phyloP scores from a whole-genome alignment of 2,797 vertebrate species.

The Halcyon chelicuti region DNA sequence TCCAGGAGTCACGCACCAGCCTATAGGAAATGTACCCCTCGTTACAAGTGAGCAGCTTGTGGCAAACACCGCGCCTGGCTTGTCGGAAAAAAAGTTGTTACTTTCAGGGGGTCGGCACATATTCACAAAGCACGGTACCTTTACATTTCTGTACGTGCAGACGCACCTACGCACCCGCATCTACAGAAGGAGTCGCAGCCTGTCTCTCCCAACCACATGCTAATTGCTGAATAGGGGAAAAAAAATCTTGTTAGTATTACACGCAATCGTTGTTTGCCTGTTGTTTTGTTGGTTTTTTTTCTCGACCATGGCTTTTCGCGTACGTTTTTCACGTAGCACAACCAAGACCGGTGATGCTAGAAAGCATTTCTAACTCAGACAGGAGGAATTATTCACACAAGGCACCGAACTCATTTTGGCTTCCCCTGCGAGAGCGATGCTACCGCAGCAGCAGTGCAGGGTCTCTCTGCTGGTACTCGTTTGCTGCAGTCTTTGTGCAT shows the following conservation, averaged over 20 bases:
- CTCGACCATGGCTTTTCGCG: neutral
- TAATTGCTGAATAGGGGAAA: neutral
- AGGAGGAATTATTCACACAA: neutral
- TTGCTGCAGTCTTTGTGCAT: constrained; percentile 58
- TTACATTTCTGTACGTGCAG: neutral
- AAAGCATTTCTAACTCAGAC: constrained; percentile 25
- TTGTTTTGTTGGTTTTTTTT: neutral
- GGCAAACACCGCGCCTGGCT: neutral
- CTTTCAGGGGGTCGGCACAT: neutral
- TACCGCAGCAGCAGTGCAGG: constrained; percentile 29
- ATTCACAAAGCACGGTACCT: neutral
- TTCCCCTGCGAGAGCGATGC: neutral
- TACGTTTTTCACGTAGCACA: neutral
- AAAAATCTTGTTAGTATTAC: neutral
- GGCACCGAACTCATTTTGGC: neutral
- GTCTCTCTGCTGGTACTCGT: constrained; percentile 14
- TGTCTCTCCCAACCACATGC: neutral
- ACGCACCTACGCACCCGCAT: neutral
- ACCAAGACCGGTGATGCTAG: neutral
- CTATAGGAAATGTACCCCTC: constrained; percentile 6
- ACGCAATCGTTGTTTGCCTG: neutral
- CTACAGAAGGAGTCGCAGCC: neutral
- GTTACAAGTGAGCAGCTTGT: constrained; percentile 23
- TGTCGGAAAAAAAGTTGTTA: constrained; percentile 53
- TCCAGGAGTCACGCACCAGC: constrained; percentile 12